Conservation (phyloP, 2,113 vertebrate species). For the Dromaius novaehollandiae region DNA sequence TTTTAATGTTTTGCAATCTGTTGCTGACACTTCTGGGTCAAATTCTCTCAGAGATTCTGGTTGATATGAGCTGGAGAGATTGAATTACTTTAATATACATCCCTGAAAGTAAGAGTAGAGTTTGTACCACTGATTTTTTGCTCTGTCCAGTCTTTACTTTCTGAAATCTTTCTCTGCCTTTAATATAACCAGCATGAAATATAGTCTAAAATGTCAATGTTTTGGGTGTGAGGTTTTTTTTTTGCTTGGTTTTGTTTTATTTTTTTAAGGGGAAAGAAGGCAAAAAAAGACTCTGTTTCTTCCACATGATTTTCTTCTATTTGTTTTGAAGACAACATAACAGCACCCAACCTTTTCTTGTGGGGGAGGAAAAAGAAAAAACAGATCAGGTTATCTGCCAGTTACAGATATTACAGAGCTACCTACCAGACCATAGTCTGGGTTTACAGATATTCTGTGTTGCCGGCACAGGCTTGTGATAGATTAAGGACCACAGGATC, state of each 20-base stretch:
- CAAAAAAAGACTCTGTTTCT: not conserved
- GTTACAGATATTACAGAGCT: conserved; percentile 13
- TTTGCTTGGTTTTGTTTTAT: not conserved
- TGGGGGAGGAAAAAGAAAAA: not conserved
- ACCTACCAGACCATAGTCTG: not conserved
- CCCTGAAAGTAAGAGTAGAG: not conserved
- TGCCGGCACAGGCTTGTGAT: not conserved
- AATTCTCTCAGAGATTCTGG: not conserved
- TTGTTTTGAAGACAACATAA: not conserved
- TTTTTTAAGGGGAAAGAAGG: not conserved
- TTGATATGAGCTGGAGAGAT: not conserved
- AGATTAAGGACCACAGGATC: conserved; percentile 1
- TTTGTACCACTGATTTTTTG: not conserved
- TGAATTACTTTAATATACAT: not conserved
- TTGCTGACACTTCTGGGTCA: not conserved
- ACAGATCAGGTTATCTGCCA: conserved; percentile 1
- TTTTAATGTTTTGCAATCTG: not conserved
- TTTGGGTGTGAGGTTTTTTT: too few relatives aligned
- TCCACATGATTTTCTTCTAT: not conserved
- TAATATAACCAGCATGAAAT: not conserved
- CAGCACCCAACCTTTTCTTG: not conserved
- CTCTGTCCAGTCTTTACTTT: not conserved
- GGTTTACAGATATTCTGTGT: not conserved
- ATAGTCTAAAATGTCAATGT: not conserved
- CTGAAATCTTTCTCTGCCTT: not conserved